Evolutionary conservation across 2,888 invertebrate genomes (phyloP).

Genomic region (Marronus borbonicus): DNA sequence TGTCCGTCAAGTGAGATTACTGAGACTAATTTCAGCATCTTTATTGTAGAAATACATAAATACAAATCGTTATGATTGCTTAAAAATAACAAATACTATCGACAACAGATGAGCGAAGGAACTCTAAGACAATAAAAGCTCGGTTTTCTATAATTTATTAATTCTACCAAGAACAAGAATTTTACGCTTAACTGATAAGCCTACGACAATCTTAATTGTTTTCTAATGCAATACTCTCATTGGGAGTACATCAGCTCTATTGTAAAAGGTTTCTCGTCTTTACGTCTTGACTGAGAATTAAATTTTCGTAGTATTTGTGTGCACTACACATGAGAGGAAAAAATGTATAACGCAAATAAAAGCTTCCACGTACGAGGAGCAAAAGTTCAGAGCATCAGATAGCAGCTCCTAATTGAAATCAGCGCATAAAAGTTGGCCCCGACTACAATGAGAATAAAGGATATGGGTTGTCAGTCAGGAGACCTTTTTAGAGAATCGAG

Average conservation of each 20-base stretch:
- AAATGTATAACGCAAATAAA: constrained; percentile 1
- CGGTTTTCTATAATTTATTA: no score
- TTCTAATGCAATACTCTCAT: neutral
- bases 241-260: neutral
- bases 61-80: no score
- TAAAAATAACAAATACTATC: no score
- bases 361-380: neutral
- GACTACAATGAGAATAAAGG: constrained; percentile 38
- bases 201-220: no score
- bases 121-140: no score
- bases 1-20: no score
- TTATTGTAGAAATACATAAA: no score
- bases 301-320: neutral
- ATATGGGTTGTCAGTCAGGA: constrained; percentile 39
- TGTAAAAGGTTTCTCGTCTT: neutral
- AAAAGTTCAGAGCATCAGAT: neutral
- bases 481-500: constrained; percentile 34
- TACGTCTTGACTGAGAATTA: neutral
- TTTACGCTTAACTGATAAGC: no score
- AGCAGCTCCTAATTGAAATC: constrained; percentile 36
- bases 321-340: neutral
- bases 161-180: no score
- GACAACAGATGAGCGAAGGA: no score
- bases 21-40: no score
- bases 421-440: constrained; percentile 31